These are phyloP conservation scores for Picus viridis DNA, from an alignment of 2,797 vertebrate species.

Conservation along the genomic window DNA sequence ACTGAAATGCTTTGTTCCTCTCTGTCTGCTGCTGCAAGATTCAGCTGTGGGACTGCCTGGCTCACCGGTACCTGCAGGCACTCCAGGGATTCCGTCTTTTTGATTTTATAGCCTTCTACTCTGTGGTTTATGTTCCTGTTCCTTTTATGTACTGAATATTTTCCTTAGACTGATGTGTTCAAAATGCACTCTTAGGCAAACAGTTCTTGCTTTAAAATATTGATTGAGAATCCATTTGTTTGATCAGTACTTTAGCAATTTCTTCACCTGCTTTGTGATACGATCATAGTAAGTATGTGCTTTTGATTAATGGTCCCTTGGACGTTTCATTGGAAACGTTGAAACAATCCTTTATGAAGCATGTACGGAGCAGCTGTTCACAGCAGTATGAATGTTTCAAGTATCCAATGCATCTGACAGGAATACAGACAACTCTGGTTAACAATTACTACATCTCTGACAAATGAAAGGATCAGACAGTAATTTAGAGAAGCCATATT, in stretches of 20 bases:
- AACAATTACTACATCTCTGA: neutral
- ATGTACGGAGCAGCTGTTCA: neutral
- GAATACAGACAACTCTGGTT: neutral
- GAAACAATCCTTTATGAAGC: neutral
- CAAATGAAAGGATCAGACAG: neutral
- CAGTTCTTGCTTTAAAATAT: neutral
- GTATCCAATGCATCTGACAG: neutral
- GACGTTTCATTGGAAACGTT: neutral
- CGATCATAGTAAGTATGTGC: neutral
- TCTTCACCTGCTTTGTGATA: neutral
- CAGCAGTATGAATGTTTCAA: neutral
- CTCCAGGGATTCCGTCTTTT: neutral
- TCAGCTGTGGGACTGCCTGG: neutral
- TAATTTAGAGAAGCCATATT: conserved; percentile 12
- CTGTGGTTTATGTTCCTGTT: neutral
- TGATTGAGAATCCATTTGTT: neutral
- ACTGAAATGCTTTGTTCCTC: neutral
- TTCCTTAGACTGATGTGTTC: neutral
- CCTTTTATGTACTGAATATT: neutral
- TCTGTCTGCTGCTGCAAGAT: neutral
- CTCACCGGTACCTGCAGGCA: neutral
- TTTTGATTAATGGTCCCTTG: neutral
- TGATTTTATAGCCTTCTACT: neutral
- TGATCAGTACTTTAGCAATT: neutral
- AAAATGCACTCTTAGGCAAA: neutral